Percentiles rank a stretch among this genome's conserved stretches.
phyloP scores from a whole-genome alignment of 2,797 vertebrate species.

The Falco rusticolus region DNA sequence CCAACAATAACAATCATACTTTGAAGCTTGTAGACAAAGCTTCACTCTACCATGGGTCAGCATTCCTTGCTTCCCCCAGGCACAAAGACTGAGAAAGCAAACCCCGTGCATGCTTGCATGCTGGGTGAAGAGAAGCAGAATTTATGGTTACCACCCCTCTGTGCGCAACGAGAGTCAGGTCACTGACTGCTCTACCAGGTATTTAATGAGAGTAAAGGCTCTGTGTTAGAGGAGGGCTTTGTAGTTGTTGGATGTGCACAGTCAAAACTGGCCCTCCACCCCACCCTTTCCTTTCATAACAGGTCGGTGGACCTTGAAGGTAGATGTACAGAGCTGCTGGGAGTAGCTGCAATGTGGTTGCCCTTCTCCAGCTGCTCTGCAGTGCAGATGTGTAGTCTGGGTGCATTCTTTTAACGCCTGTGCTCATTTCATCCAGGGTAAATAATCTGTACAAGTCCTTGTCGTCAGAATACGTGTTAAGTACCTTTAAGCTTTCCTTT shows the following conservation, averaged over 20 bases:
- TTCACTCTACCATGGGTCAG: background rate
- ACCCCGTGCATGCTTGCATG: background rate
- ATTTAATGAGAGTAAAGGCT: background rate
- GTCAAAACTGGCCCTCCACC: background rate
- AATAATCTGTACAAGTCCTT: background rate
- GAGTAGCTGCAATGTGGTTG: background rate
- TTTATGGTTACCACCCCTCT: background rate
- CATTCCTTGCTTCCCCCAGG: background rate
- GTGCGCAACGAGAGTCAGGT: background rate
- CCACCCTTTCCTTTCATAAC: background rate
- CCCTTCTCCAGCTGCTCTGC: background rate
- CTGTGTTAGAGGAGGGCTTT: background rate
- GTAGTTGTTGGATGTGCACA: background rate
- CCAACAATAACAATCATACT: background rate
- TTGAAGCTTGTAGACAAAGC: conserved; percentile 4
- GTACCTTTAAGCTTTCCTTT: conserved; percentile 12
- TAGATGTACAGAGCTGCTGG: background rate
- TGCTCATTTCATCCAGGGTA: background rate
- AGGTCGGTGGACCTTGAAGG: conserved; percentile 5
- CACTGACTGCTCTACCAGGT: background rate
- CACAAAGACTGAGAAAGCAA: background rate
- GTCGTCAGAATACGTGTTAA: background rate
- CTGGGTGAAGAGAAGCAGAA: background rate
- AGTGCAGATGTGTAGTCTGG: background rate
- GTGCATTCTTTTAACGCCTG: background rate